A percentile compares a stretch with the other conserved stretches of the same genome.
Evolutionary conservation across 2,113 vertebrate species (phyloP).

Genomic region (Sitta europaea): DNA sequence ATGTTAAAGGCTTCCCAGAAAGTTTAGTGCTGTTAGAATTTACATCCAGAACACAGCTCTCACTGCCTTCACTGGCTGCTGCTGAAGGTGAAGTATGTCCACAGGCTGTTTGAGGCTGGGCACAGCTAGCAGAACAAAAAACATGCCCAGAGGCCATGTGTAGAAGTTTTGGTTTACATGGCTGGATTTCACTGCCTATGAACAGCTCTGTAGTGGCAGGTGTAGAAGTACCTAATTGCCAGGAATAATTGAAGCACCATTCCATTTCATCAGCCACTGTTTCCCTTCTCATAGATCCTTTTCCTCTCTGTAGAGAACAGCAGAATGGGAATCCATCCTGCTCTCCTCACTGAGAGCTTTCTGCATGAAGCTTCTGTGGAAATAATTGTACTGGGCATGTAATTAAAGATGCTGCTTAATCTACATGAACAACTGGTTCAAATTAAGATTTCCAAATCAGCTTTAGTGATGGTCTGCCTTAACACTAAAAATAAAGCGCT

Average conservation of each 20-base stretch:
- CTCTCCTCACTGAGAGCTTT: not conserved
- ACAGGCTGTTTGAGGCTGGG: not conserved
- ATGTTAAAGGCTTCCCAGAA: not conserved
- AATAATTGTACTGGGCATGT: not conserved
- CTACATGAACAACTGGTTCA: not conserved
- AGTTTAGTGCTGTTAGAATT: not conserved
- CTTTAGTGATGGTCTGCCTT: not conserved
- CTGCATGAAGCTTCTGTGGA: not conserved
- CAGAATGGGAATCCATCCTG: not conserved
- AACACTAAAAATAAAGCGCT: not conserved
- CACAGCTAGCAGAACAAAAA: not conserved
- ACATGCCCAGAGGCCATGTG: not conserved
- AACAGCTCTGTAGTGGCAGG: not conserved
- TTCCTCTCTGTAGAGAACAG: not conserved
- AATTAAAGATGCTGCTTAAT: not conserved
- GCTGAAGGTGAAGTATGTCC: not conserved
- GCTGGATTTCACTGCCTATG: not conserved
- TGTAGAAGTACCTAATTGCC: not conserved
- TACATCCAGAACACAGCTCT: not conserved
- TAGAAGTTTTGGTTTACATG: not conserved
- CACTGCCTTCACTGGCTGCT: not conserved
- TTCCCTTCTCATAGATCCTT: not conserved
- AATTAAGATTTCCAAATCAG: not conserved
- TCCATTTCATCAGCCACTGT: not conserved
- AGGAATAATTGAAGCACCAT: not conserved